Conservation (phyloP, 1,140 invertebrate genomes). For the Euglossa dilemma region DNA sequence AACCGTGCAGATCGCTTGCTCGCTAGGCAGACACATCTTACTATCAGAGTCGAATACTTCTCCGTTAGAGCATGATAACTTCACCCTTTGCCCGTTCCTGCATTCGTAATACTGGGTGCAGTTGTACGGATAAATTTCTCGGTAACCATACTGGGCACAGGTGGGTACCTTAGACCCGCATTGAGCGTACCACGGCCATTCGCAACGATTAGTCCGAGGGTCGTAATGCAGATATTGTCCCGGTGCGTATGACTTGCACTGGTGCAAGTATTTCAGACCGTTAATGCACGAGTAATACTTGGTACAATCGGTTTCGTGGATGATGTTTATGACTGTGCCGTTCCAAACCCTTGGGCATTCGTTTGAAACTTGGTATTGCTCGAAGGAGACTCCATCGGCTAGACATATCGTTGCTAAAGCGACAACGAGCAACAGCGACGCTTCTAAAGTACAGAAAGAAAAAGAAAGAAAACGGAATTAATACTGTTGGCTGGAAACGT, state of each 20-base stretch:
- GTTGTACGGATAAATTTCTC: not conserved
- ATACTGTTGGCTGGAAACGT: no score
- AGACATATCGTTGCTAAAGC: not conserved
- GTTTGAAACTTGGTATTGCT: not conserved
- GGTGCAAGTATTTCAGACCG: not conserved
- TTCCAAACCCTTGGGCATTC: constrained; percentile 50
- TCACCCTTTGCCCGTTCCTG: constrained; percentile 64
- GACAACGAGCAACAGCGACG: no score
- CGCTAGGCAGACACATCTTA: constrained; percentile 71
- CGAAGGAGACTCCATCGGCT: no score
- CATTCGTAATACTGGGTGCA: constrained; percentile 71
- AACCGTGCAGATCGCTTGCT: fast-evolving
- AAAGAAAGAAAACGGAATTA: not conserved
- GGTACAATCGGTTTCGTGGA: constrained; percentile 67
- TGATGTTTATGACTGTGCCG: constrained; percentile 34
- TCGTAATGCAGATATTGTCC: constrained; percentile 75
- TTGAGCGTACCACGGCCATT: no score
- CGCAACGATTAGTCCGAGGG: no score
- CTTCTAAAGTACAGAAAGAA: not conserved
- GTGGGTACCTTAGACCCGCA: no score
- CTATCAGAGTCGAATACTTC: constrained; percentile 75
- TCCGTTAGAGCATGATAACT: constrained; percentile 70
- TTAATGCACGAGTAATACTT: constrained; percentile 73
- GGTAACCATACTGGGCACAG: not conserved
- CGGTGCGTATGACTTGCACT: constrained; percentile 53